Base-by-base conservation (phyloP, 2,888 invertebrate species). In the Magallana nippona region DNA sequence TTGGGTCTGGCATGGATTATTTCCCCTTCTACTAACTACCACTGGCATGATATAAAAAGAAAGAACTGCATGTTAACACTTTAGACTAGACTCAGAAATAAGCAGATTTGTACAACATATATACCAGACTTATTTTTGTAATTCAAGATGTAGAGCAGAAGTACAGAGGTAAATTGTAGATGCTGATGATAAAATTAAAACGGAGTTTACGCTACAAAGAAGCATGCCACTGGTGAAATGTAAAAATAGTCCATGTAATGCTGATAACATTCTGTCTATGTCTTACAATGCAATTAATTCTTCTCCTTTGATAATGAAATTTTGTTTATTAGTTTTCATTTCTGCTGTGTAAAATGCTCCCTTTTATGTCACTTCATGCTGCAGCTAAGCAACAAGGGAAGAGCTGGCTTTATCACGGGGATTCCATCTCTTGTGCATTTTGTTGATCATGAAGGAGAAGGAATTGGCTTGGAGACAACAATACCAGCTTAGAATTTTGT, bases 31-130 rank as follows among this genome's bases (percentile, higher is more conserved):
- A 79, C 79, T 79, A 79, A 79, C 79, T 22, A 71, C 71, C 19
- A 71, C 71, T 79, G 79, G 79, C 79, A 79, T 79, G 79, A 57
- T 79, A 56, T 79, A 60, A 71, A 71, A 71, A 71, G 71, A 71
- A 22, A 71, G 27, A 71, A 71, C 71, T 71, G 71, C 71, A 71
- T 71, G 71, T 71, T 71, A 71, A 71, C 71, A 71, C 15, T 15
- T 22, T 71, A 71, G 71, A 71, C 71, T 71, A 71, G 71, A 22
- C 32, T 71, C 71, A 71, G 32, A 71, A 60, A 60, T 60, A 60
- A 60, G 19, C 60, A 60, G 60, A 60, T 19, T 60, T 60, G n/a
- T 60, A 60, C 60, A 15, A 44, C 44, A 44, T 44, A 44, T 44
- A 44, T 27, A 71, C 71, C 71, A 27, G 32, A 27, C 32, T 71